These are phyloP conservation scores for Triplophysa dalaica DNA, from an alignment of 2,113 vertebrate species.

Conservation along the genomic window DNA sequence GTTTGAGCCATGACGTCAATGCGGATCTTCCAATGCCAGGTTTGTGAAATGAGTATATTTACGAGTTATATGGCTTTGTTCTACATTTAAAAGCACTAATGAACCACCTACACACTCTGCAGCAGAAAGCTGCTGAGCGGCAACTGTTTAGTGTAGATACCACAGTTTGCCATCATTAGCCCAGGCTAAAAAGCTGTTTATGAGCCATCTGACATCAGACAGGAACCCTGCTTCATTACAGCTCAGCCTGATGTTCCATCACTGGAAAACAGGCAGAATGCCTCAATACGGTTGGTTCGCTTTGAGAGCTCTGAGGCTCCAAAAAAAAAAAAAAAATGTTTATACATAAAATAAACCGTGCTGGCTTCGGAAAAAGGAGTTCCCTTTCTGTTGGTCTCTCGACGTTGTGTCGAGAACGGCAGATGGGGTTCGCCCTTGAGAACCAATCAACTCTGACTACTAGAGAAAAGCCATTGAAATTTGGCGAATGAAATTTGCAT, in stretches of 20 bases:
- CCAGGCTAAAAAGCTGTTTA: background rate
- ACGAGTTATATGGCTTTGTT: too few relatives aligned
- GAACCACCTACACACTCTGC: background rate
- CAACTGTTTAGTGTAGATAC: constrained; percentile 7
- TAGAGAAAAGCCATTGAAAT: too few relatives aligned
- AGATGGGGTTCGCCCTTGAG: too few relatives aligned
- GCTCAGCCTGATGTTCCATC: background rate
- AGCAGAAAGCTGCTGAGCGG: background rate
- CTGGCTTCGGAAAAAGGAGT: background rate
- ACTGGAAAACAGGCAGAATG: background rate
- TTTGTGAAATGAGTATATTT: too few relatives aligned
- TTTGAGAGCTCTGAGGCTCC: background rate
- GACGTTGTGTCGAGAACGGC: too few relatives aligned
- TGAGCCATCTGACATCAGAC: constrained; percentile 6
- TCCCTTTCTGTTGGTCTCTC: too few relatives aligned
- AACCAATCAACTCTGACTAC: too few relatives aligned
- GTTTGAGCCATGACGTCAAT: too few relatives aligned
- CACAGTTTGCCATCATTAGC: background rate
- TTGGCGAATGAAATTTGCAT: too few relatives aligned
- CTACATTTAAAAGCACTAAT: constrained; percentile 2
- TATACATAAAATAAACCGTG: background rate
- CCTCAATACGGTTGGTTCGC: background rate
- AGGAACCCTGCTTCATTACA: background rate
- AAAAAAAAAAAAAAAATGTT: background rate
- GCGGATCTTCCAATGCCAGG: too few relatives aligned